Percentiles rank a stretch among this genome's conserved stretches.
Evolutionary conservation across 2,797 vertebrate species (phyloP).

Genomic region (Labeo calbasu): DNA sequence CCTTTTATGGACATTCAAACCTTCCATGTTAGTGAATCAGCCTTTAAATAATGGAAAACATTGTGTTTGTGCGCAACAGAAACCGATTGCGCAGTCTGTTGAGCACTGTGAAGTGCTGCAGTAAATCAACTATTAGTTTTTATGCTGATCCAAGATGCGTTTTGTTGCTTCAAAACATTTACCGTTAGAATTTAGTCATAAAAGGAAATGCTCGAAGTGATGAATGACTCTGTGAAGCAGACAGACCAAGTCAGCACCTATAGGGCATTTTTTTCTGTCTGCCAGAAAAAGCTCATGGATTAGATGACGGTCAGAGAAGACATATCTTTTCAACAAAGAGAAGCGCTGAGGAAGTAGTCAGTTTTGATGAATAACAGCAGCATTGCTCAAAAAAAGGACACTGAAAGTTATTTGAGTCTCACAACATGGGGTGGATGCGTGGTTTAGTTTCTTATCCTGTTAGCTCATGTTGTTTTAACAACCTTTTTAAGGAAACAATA

Average conservation of each 20-base stretch:
- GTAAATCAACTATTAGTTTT: constrained; percentile 27
- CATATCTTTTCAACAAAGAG: constrained; percentile 20
- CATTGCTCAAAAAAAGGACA: background rate
- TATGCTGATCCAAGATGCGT: constrained; percentile 38
- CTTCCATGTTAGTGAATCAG: constrained; percentile 53
- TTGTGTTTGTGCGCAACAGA: constrained; percentile 24
- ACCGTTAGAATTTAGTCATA: constrained; percentile 41
- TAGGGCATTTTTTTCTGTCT: constrained; percentile 40
- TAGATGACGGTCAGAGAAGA: constrained; percentile 37
- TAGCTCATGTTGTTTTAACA: constrained; percentile 39
- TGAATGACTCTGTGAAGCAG: constrained; percentile 38
- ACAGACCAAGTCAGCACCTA: constrained; percentile 53
- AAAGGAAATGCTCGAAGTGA: constrained; percentile 40
- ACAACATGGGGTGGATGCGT: background rate
- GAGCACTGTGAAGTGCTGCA: constrained; percentile 18
- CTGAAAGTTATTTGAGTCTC: background rate
- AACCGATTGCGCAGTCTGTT: constrained; percentile 13
- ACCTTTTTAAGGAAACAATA: constrained; percentile 41
- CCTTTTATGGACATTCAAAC: constrained; percentile 57
- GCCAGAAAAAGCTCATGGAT: constrained; percentile 44
- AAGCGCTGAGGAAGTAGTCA: constrained; percentile 11
- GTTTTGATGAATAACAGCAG: constrained; percentile 12
- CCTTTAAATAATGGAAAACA: constrained; percentile 55
- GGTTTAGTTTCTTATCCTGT: constrained; percentile 35
- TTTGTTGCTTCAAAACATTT: constrained; percentile 22